Conservation (phyloP, 2,797 vertebrate species). For the Leptoclinus maculatus region DNA sequence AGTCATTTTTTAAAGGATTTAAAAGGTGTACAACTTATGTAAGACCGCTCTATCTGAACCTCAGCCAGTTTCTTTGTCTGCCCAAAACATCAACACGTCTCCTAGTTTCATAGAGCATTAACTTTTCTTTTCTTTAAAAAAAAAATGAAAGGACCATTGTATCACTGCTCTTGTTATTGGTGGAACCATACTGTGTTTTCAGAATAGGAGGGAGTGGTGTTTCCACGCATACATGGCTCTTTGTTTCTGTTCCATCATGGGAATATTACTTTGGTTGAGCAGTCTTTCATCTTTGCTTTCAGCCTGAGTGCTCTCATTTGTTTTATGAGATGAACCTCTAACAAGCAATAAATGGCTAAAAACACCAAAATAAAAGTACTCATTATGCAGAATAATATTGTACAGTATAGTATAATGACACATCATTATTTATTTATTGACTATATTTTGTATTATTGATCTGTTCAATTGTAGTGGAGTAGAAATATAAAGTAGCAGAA, state of each 20-base stretch:
- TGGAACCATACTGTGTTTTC: slow-evolving; percentile 52
- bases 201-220: slow-evolving; percentile 44
- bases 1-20: background rate
- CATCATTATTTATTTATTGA: background rate
- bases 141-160: slow-evolving; percentile 60
- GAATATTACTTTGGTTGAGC: slow-evolving; percentile 54
- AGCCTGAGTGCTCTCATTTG: slow-evolving; percentile 46
- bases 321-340: slow-evolving; percentile 45
- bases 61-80: slow-evolving; percentile 33
- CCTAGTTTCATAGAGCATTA: slow-evolving; percentile 35
- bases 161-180: slow-evolving; percentile 46
- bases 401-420: background rate
- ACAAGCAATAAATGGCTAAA: slow-evolving; percentile 25
- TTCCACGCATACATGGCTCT: slow-evolving; percentile 37
- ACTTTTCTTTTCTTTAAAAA: slow-evolving; percentile 13
- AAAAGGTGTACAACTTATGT: background rate
- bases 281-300: slow-evolving; percentile 69
- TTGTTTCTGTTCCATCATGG: slow-evolving; percentile 64
- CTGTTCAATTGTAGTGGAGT: background rate
- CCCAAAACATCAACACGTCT: slow-evolving; percentile 36
- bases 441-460: background rate
- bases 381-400: background rate
- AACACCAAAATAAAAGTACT: background rate
- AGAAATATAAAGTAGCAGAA: background rate
- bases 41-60: slow-evolving; percentile 11